A percentile compares a stretch with the other conserved stretches of the same genome.
Evolutionary conservation across 2,888 invertebrate species (phyloP).

Genomic region (Lasioglossum figueresi): DNA sequence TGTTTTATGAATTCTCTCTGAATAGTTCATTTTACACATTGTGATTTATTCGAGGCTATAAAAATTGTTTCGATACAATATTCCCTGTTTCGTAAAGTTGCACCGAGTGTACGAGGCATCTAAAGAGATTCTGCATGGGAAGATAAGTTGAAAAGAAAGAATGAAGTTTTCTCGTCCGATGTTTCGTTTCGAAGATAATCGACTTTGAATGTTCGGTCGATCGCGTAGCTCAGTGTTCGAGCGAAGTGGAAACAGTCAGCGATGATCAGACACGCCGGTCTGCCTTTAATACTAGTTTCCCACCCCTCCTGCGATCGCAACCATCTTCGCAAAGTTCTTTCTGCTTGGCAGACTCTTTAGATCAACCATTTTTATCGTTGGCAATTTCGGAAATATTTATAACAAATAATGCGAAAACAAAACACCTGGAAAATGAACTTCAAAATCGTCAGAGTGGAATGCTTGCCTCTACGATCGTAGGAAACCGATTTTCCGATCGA

Average conservation of each 20-base stretch:
- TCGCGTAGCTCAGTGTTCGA: neutral
- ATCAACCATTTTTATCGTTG: neutral
- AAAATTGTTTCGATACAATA: neutral
- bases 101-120: neutral
- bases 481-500: no score
- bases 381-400: neutral
- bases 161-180: neutral
- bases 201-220: neutral
- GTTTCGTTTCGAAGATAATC: neutral
- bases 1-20: no score
- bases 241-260: neutral
- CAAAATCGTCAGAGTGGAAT: neutral
- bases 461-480: neutral
- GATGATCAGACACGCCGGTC: neutral
- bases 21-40: neutral
- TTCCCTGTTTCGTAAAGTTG: neutral
- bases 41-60: neutral
- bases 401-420: neutral
- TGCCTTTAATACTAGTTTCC: neutral
- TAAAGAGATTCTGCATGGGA: neutral
- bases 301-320: neutral
- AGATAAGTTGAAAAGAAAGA: neutral
- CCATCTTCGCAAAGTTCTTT: neutral
- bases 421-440: neutral
- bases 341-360: neutral